phyloP scores from a whole-genome alignment of 2,888 invertebrate species.

The Cantharis nigra region DNA sequence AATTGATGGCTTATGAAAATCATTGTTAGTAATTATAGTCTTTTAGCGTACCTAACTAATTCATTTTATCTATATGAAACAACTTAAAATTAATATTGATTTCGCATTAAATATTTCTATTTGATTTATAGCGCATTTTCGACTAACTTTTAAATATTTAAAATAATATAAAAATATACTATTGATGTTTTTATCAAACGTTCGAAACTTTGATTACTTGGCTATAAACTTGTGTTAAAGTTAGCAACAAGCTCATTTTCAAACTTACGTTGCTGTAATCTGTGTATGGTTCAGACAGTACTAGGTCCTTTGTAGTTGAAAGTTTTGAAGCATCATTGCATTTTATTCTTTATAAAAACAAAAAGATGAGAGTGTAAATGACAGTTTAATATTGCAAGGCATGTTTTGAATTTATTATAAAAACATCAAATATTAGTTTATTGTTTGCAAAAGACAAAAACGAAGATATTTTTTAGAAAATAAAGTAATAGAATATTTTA shows the following conservation, averaged over 20 bases:
- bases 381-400: conserved; percentile 6
- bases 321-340: conserved; percentile 14
- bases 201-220: conserved; percentile 10
- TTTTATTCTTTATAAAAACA: conserved; percentile 10
- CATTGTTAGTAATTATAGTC: background rate
- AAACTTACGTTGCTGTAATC: conserved; percentile 1
- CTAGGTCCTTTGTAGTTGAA: conserved; percentile 3
- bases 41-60: background rate
- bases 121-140: background rate
- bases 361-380: conserved; percentile 13
- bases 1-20: conserved; percentile 1
- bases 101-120: conserved; percentile 12
- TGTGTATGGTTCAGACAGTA: conserved; percentile 9
- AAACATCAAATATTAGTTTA: background rate
- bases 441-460: background rate
- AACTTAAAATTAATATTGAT: conserved; percentile 8
- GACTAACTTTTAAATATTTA: background rate
- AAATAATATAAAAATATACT: conserved; percentile 5
- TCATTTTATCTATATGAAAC: conserved; percentile 7
- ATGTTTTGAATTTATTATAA: background rate
- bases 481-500: too few relatives aligned
- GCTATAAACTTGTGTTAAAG: conserved; percentile 4
- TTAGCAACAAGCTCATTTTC: background rate
- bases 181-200: conserved; percentile 10
- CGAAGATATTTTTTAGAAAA: background rate